phyloP scores from a whole-genome alignment of 2,113 vertebrate genomes.

The Rhegmatorhina hoffmannsi region DNA sequence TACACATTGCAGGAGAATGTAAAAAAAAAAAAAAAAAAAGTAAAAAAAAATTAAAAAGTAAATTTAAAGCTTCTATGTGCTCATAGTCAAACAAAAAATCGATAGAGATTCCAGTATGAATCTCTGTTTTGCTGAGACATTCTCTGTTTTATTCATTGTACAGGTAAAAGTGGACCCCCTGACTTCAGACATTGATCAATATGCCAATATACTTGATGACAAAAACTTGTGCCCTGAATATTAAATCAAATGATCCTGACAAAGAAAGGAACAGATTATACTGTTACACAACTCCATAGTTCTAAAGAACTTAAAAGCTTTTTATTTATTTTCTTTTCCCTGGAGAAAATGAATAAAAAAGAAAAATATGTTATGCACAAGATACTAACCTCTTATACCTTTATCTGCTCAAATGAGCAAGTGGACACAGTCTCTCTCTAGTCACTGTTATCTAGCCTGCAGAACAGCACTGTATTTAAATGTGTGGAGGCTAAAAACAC shows the following conservation, averaged over 20 bases:
- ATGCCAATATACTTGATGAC: background rate
- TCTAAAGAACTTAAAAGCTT: background rate
- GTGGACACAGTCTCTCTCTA: background rate
- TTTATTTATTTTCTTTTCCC: background rate
- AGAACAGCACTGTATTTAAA: background rate
- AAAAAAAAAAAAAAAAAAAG: background rate
- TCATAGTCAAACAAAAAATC: background rate
- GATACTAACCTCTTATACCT: background rate
- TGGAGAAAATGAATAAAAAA: background rate
- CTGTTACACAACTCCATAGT: background rate
- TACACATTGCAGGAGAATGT: fast-evolving
- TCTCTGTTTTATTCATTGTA: background rate
- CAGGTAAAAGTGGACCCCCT: background rate
- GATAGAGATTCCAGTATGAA: fast-evolving
- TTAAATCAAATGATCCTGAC: background rate
- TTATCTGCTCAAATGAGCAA: background rate
- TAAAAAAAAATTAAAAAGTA: background rate
- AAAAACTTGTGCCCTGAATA: background rate
- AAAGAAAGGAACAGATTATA: background rate
- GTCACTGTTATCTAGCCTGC: background rate
- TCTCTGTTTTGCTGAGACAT: background rate
- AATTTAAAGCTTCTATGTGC: background rate
- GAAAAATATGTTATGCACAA: background rate
- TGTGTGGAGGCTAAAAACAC: background rate
- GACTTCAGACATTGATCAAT: background rate